Base-by-base conservation (phyloP, 2,888 invertebrate species). In the Nematopogon swammerdamellus region DNA sequence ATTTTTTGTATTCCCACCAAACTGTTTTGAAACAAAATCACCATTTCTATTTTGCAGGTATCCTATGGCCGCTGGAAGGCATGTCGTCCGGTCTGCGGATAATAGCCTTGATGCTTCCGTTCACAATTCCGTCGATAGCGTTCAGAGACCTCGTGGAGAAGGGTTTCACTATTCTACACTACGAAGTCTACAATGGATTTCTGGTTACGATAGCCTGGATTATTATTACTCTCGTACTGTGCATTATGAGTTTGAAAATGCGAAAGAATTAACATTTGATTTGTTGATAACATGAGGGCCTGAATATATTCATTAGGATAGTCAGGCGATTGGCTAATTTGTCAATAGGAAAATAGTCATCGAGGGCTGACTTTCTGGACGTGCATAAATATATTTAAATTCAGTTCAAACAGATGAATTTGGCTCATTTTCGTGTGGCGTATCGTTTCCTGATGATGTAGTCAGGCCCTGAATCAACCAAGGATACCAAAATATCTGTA, bases 51-150 rank as follows among this genome's bases (percentile, higher is more conserved):
- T 42, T 49, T 49, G 8, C 64, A 84, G 85, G 85, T 57, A 81
- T 86, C 49, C 67, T 85, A n/a, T 87, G 87, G 87, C 87, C 87
- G 0, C 55, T 86, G 49, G 86, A 87, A 65, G 85, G 85, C 6
- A 86, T 89, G 87, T 85, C 88, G 1, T 61, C 66, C 17, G 61
- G 70, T 0, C 67, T 90, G 1, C 77, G 81, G 48, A 81, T 84
- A 57, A 50, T 91, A 43, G 86, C 91, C 4, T 72, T 85, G 47
- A 64, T 76, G 1, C 73, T 92, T 3, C 95, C 95, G 0, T 89
- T 92, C 63, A 95, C 95, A 0, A 70, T 91, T 49, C 88, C 93
- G 0, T 85, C 90, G 0, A 84, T 85, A 53, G 86, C 93, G 0
- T 77, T 94, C 49, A 75, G 95, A 53, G 87, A 86, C 57, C 81